A percentile compares a stretch with the other conserved stretches of the same genome.
phyloP scores from a whole-genome alignment of 2,797 vertebrate species.

The Cossypha caffra region DNA sequence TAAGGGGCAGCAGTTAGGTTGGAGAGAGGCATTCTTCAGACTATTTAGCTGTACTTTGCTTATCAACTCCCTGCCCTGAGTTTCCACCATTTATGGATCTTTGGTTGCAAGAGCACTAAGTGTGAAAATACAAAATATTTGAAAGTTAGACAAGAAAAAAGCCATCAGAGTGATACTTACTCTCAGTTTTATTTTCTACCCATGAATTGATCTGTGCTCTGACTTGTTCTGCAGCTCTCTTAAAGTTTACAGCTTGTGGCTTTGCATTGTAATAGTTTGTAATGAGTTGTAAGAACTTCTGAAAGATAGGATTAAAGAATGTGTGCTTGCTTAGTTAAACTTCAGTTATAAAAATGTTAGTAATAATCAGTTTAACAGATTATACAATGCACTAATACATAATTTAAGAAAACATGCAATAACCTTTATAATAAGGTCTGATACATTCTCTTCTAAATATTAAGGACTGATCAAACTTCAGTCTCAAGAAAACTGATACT shows the following conservation, averaged over 20 bases:
- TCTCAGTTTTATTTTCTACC: conserved; percentile 83
- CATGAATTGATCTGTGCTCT: conserved; percentile 83
- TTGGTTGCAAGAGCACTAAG: neutral
- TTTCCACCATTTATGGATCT: neutral
- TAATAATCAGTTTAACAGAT: neutral
- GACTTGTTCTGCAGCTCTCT: conserved; percentile 58
- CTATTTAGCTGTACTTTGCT: neutral
- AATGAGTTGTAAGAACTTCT: conserved; percentile 77
- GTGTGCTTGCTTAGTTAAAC: neutral
- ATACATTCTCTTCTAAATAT: neutral
- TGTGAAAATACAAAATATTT: neutral
- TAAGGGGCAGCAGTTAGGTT: neutral
- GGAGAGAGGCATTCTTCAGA: neutral
- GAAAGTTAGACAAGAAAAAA: neutral
- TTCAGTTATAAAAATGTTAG: neutral
- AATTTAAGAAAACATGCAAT: neutral
- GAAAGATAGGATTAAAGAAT: neutral
- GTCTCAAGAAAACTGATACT: neutral
- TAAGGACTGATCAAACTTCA: neutral
- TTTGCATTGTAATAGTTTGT: conserved; percentile 78
- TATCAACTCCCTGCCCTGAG: neutral
- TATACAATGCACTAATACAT: neutral
- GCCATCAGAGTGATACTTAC: conserved; percentile 50
- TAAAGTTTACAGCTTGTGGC: conserved; percentile 83
- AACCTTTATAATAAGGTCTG: neutral